phyloP scores from a whole-genome alignment of 2,888 invertebrate species.

The Ophioninae sp. region DNA sequence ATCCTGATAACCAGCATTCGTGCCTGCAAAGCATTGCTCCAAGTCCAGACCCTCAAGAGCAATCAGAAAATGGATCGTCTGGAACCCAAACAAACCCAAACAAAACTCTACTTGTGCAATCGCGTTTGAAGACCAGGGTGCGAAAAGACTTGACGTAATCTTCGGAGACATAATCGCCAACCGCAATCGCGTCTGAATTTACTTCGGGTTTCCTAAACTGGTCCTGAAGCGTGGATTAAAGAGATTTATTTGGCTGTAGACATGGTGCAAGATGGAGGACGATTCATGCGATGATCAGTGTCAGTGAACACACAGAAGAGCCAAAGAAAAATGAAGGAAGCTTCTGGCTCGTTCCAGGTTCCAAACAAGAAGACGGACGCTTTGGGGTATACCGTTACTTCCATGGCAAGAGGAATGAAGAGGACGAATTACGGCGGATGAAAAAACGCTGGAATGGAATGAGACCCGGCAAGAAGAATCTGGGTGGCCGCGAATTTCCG shows the following conservation, averaged over 20 bases:
- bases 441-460: conserved; percentile 57
- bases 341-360: conserved; percentile 32
- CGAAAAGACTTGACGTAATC: background rate
- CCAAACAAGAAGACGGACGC: conserved; percentile 48
- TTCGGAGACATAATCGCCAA: background rate
- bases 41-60: no score
- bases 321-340: conserved; percentile 17
- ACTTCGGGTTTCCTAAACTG: background rate
- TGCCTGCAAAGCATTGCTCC: no score
- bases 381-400: background rate
- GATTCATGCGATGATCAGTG: conserved; percentile 33
- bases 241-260: conserved; percentile 2
- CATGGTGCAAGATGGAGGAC: background rate
- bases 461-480: conserved; percentile 68
- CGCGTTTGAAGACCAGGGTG: background rate
- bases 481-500: conserved; percentile 71
- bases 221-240: background rate
- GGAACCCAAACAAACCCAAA: background rate
- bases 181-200: background rate
- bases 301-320: background rate
- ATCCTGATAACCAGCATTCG: no score
- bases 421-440: conserved; percentile 56
- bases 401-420: conserved; percentile 47
- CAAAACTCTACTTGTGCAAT: background rate
- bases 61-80: no score